These are phyloP conservation scores for Manis pentadactyla DNA, from an alignment of 2,797 vertebrate species.

Conservation along the genomic window DNA sequence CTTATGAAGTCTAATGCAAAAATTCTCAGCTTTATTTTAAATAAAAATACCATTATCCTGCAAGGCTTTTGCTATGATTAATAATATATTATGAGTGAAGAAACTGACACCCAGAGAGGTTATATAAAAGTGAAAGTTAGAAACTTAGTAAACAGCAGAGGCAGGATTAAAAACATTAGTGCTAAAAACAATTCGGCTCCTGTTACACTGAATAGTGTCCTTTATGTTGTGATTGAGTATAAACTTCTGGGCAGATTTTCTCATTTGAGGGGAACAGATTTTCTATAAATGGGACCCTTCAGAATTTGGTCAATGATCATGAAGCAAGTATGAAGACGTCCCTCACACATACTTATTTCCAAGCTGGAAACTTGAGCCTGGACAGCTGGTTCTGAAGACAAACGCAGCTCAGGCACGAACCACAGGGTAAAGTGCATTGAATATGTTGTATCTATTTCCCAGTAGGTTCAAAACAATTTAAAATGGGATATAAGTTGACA, in stretches of 20 bases:
- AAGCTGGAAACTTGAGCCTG: not conserved
- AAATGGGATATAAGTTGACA: not conserved
- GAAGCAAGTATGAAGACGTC: not conserved
- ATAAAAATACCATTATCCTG: not conserved
- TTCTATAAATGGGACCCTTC: not conserved
- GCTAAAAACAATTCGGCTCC: not conserved
- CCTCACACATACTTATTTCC: not conserved
- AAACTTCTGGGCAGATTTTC: not conserved
- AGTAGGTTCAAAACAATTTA: not conserved
- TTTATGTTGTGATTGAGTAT: too few species aligned
- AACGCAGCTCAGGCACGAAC: not conserved
- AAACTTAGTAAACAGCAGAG: not conserved
- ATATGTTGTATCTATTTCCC: not conserved
- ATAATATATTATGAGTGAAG: too few species aligned
- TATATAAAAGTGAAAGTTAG: not conserved
- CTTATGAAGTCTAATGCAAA: not conserved
- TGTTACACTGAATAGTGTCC: too few species aligned
- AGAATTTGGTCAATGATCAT: not conserved
- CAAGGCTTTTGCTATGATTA: not conserved
- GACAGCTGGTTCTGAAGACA: not conserved
- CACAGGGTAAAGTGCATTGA: rapidly evolving
- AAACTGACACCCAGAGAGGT: not conserved
- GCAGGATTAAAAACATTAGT: too few species aligned
- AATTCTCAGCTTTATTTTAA: not conserved
- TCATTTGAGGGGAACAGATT: not conserved